Conservation (phyloP, 1,140 invertebrate genomes). For the Hyles euphorbiae region DNA sequence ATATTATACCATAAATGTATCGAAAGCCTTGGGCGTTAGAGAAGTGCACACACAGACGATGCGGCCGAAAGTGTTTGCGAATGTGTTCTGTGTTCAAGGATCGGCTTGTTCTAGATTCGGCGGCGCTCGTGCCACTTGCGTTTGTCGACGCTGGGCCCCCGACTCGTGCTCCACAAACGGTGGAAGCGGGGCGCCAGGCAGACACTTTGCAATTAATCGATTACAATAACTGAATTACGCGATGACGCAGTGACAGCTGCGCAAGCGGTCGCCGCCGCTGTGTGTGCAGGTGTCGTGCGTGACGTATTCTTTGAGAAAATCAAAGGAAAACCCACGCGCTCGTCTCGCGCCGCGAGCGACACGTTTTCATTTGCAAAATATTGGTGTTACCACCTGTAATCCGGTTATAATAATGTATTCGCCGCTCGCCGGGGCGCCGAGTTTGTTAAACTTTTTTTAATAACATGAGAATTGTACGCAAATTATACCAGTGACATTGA, state of each 20-base stretch:
- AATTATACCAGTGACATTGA: conserved; percentile 10
- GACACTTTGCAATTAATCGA: conserved; percentile 53
- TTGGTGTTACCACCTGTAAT: conserved; percentile 37
- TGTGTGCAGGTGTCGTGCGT: conserved; percentile 45
- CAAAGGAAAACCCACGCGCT: conserved; percentile 47
- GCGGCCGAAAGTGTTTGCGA: conserved; percentile 18
- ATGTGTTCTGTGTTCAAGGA: conserved; percentile 23
- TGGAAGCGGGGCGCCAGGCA: conserved; percentile 29
- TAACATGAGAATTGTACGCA: conserved; percentile 15
- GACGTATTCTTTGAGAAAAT: conserved; percentile 50
- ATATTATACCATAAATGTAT: conserved; percentile 7
- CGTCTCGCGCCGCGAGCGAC: conserved; percentile 26
- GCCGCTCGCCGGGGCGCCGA: conserved; percentile 10
- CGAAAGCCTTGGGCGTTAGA: conserved; percentile 21
- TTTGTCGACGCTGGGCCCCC: conserved; percentile 15
- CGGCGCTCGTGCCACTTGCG: neutral
- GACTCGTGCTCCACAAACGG: conserved; percentile 28
- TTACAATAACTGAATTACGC: conserved; percentile 51
- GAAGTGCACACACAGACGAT: conserved; percentile 18
- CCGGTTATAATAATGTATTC: conserved; percentile 23
- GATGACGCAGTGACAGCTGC: conserved; percentile 53
- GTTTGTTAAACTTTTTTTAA: conserved; percentile 20
- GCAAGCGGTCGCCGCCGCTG: conserved; percentile 34
- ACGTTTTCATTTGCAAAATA: conserved; percentile 42
- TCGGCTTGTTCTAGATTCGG: conserved; percentile 14